A percentile compares a stretch with the other conserved stretches of the same genome.
phyloP scores from a whole-genome alignment of 1,140 invertebrate genomes.

The Pectinophora gossypiella region DNA sequence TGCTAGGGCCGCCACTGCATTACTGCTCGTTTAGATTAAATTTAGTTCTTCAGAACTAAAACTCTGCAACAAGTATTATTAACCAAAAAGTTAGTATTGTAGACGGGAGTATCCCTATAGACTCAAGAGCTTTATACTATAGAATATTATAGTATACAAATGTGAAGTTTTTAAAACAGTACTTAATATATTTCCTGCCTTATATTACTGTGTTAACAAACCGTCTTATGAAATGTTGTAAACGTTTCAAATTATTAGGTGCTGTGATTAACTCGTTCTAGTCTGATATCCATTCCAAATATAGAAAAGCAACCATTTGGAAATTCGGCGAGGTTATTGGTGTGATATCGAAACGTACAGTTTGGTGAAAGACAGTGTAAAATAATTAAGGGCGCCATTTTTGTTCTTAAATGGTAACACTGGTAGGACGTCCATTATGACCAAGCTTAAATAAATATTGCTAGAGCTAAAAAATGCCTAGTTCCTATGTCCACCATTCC shows the following conservation, averaged over 20 bases:
- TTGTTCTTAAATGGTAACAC: too few relatives aligned
- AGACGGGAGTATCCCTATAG: neutral
- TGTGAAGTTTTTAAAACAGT: constrained; percentile 35
- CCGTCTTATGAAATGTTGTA: constrained; percentile 41
- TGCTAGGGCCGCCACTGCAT: too few relatives aligned
- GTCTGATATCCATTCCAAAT: constrained; percentile 43
- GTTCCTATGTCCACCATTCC: too few relatives aligned
- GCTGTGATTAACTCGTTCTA: constrained; percentile 53
- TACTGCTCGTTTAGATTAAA: neutral
- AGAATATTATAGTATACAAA: neutral
- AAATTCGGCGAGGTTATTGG: too few relatives aligned
- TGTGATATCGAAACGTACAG: too few relatives aligned
- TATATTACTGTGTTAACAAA: constrained; percentile 41
- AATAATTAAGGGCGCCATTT: too few relatives aligned
- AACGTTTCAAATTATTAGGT: constrained; percentile 41
- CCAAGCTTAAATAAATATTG: too few relatives aligned
- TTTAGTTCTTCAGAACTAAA: neutral
- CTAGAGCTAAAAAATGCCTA: too few relatives aligned
- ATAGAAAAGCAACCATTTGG: constrained; percentile 1
- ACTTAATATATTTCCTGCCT: constrained; percentile 43
- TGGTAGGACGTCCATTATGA: too few relatives aligned
- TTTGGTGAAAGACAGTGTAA: too few relatives aligned
- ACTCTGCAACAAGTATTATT: neutral
- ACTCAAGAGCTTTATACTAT: constrained; percentile 1
- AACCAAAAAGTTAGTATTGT: neutral